A percentile compares a stretch with the other conserved stretches of the same genome.
phyloP scores from a whole-genome alignment of 2,888 invertebrate genomes.

The Brachylomia viminalis region DNA sequence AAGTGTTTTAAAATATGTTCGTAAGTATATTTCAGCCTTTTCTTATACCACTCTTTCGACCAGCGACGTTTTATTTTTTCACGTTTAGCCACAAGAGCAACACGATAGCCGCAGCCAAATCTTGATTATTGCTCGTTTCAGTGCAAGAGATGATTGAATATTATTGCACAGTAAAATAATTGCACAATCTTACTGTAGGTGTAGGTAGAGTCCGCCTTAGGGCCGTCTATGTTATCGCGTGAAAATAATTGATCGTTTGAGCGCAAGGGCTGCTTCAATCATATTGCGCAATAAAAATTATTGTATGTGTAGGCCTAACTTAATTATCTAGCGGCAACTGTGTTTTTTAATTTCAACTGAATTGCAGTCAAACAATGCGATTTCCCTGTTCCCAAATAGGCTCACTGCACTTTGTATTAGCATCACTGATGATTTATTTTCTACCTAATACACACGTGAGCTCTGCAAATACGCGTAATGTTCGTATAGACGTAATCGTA shows the following conservation, averaged over 20 bases:
- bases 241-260: too few relatives aligned
- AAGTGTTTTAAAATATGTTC: too few relatives aligned
- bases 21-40: too few relatives aligned
- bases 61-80: too few relatives aligned
- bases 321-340: not conserved
- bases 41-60: too few relatives aligned
- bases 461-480: slow-evolving; percentile 23
- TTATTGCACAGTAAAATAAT: not conserved
- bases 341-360: not conserved
- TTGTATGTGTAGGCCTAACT: not conserved
- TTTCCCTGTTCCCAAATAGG: not conserved
- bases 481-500: slow-evolving; percentile 41
- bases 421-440: slow-evolving; percentile 20
- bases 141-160: not conserved
- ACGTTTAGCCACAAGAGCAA: too few relatives aligned
- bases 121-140: not conserved
- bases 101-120: not conserved
- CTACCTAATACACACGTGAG: slow-evolving; percentile 4
- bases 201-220: too few relatives aligned
- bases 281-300: too few relatives aligned
- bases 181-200: not conserved
- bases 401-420: slow-evolving; percentile 15
- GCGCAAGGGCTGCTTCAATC: too few relatives aligned
- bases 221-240: too few relatives aligned
- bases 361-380: not conserved